Percentiles rank a stretch among this genome's conserved stretches.
These are phyloP conservation scores for Liodrosophila aerea DNA, from an alignment of 2,888 invertebrate species.

Conservation along the genomic window DNA sequence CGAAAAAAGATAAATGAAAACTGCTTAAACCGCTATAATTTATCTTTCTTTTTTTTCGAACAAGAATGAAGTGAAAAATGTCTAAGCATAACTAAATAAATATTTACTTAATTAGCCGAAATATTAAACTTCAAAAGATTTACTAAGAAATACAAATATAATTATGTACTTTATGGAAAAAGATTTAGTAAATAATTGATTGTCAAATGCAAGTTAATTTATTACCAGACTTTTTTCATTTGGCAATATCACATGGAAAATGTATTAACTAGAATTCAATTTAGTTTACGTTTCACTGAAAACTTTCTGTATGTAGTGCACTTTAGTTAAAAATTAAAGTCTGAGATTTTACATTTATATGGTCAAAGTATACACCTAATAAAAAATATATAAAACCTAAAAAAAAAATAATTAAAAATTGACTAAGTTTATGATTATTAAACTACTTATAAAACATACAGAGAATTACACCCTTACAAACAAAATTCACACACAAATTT, in stretches of 20 bases:
- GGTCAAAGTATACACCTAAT: conserved; percentile 64
- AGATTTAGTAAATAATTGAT: conserved; percentile 47
- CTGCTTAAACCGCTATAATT: conserved; percentile 56
- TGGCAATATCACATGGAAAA: conserved; percentile 17
- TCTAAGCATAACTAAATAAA: conserved; percentile 62
- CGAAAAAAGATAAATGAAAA: conserved; percentile 30
- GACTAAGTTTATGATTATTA: conserved; percentile 67
- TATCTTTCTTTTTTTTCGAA: conserved; percentile 36
- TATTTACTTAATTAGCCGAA: conserved; percentile 67
- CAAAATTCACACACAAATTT: conserved; percentile 29
- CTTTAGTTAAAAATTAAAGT: conserved; percentile 80
- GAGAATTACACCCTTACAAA: conserved; percentile 19
- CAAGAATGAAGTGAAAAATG: conserved; percentile 18
- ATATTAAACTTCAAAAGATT: conserved; percentile 72
- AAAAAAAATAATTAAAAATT: conserved; percentile 33
- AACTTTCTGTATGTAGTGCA: conserved; percentile 70
- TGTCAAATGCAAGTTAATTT: conserved; percentile 32
- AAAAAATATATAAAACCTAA: conserved; percentile 16
- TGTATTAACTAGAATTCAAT: conserved; percentile 24
- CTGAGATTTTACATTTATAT: conserved; percentile 77
- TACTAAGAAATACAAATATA: conserved; percentile 52
- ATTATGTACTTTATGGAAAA: conserved; percentile 44
- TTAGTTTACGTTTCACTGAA: conserved; percentile 49
- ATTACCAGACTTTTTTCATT: conserved; percentile 47
- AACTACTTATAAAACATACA: conserved; percentile 40